Base-by-base conservation (phyloP, 2,888 invertebrate genomes). In the Sesia apiformis region DNA sequence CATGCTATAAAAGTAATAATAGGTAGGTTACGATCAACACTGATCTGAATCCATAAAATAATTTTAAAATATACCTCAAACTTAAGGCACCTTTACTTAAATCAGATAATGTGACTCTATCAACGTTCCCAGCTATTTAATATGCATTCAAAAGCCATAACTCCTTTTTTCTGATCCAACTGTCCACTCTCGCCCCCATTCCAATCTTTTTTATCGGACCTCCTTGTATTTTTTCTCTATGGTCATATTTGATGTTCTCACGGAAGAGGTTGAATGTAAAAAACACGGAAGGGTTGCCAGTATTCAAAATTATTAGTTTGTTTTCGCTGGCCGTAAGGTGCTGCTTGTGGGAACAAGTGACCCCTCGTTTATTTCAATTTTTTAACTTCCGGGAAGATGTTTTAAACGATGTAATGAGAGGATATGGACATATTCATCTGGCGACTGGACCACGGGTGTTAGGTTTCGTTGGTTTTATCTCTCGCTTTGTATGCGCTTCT, bases 271-370 rank as follows among this genome's bases (percentile, higher is more conserved):
- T 84, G 79, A 81, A 84, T 82, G 81, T 71, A 74, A 84, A 85
- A 87, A 87, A 83, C 76, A 70, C 84, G 86, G 87, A 88, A 88
- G 87, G 87, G 87, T 86, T 88, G 76, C 72, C 74, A 75, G 80
- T 76, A 80, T 78, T 78, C 46, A 66, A 84, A 86, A 82, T 81
- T 81, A 84, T 78, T 80, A 81, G 81, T 83, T 84, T 82, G 84
- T 83, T 81, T 85, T 78, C 71, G 65, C 67, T 65, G 71, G 63
- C 68, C 72, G 77, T 83, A 81, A 84, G 83, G 85, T 85, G 82
- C 74, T 71, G 60, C 63, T 66, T 77, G 86, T 88, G 88, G 87
- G 87, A 87, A 88, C 76, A 74, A 81, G 67, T 88, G 87, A 87
- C 87, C 88, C 85, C 81, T 74, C 65, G 64, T 63, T 67, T 67